phyloP scores from a whole-genome alignment of 2,888 invertebrate genomes.

The Drosophila acutilabella region DNA sequence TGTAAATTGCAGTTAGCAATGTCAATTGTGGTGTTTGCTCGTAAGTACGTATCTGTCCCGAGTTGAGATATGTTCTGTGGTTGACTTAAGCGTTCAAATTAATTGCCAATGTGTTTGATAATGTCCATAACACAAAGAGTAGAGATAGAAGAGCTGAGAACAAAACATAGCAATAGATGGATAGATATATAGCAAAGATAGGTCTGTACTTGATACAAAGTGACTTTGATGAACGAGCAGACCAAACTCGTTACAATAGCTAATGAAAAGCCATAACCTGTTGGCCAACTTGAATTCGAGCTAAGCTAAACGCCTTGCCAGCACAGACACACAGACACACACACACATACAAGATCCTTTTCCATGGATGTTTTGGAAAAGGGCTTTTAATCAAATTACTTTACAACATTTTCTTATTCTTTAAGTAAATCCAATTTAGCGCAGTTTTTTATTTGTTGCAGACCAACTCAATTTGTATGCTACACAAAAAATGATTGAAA shows the following conservation, averaged over 20 bases:
- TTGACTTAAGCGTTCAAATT: slow-evolving; percentile 67
- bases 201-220: slow-evolving; percentile 20
- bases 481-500: slow-evolving; percentile 12
- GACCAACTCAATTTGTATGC: slow-evolving; percentile 43
- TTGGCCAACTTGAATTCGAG: slow-evolving; percentile 9
- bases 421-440: slow-evolving; percentile 34
- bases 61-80: slow-evolving; percentile 29
- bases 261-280: slow-evolving; percentile 61
- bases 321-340: slow-evolving; percentile 35
- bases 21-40: slow-evolving; percentile 40
- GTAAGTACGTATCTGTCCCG: slow-evolving; percentile 28
- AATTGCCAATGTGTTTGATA: slow-evolving; percentile 64
- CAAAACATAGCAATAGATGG: background rate
- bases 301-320: slow-evolving; percentile 40
- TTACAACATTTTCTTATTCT: slow-evolving; percentile 33
- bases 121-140: slow-evolving; percentile 31
- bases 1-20: slow-evolving; percentile 57
- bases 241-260: slow-evolving; percentile 22
- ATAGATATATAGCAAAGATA: background rate
- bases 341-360: slow-evolving; percentile 7
- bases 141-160: background rate
- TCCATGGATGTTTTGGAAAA: slow-evolving; percentile 17
- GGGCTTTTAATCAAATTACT: slow-evolving; percentile 75
- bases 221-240: slow-evolving; percentile 51
- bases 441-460: slow-evolving; percentile 43